Evolutionary conservation across 2,797 vertebrate genomes (phyloP), one percentile per base, ranked within the genome.

Genomic region (Allobates femoralis): DNA sequence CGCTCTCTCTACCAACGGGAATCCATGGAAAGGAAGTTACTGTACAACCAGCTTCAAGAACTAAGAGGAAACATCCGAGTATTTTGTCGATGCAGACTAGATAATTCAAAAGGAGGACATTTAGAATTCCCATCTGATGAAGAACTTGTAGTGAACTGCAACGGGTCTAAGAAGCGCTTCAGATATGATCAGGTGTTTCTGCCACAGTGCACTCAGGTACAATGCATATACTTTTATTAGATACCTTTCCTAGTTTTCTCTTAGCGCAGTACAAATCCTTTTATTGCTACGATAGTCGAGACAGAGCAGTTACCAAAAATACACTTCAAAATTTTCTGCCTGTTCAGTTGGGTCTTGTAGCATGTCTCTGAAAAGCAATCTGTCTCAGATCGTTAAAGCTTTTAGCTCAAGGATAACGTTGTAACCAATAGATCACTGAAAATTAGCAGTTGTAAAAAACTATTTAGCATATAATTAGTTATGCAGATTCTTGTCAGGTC

Each of bases 31-130:
- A 91, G 92, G 86, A 92, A 88, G 86, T 89, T 90, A 28, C 89
- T 94, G 4, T 92, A 93, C 86, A 94, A 93, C 82, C 87, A 92
- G 85, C 90, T 94, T 77, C 90, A 93, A 85, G 93, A 94, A 89
- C 91, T 94, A 51, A 91, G 93, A 88, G 93, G 93, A 14, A 94
- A 94, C 83, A 92, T 94, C 81, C 82, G 90, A 11, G 92, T 94
- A 41, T 94, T 94, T 90, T 94, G 93, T 21, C 90, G 93, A 84
- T 92, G 92, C 87, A 89, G 93, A 83, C 90, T n/a, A 53, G 90
- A 82, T 77, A 32, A 89, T 0, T 16, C 28, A 74, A 58, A 89
- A 62, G 76, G 37, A 37, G 81, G 84, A 55, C 91, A 91, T n/a
- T 32, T 94, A 87, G 93, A 93, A 76, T 87, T 88, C 2, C 51